Percentiles rank a stretch among this genome's conserved stretches.
These are phyloP conservation scores for Heliconius sara DNA, from an alignment of 2,888 invertebrate species.

Conservation along the genomic window DNA sequence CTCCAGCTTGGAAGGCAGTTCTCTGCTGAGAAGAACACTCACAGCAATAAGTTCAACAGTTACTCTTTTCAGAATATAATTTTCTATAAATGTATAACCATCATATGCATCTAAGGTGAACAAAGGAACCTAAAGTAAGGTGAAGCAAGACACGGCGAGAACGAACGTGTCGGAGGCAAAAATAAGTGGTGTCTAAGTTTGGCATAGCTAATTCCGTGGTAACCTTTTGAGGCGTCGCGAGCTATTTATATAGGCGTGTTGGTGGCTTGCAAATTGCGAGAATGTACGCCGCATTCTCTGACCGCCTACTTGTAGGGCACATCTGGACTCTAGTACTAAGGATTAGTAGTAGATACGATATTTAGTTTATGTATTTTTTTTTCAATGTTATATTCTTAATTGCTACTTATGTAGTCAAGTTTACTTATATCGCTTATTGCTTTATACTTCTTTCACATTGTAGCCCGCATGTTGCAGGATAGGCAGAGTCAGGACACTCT, in stretches of 20 bases:
- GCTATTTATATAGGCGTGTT: constrained; percentile 63
- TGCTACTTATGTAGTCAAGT: too few relatives aligned
- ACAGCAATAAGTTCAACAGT: too few relatives aligned
- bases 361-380: background rate
- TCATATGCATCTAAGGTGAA: too few relatives aligned
- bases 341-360: background rate
- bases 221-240: constrained; percentile 74
- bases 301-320: constrained; percentile 44
- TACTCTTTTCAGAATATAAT: too few relatives aligned
- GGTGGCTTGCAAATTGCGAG: constrained; percentile 51
- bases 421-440: background rate
- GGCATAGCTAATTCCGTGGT: constrained; percentile 73
- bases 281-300: constrained; percentile 59
- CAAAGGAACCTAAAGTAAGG: background rate
- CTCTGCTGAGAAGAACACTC: too few relatives aligned
- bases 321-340: constrained; percentile 41
- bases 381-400: too few relatives aligned
- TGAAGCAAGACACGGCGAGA: background rate
- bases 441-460: background rate
- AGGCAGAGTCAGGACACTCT: background rate
- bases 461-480: background rate
- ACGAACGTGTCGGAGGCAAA: constrained; percentile 56
- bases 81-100: too few relatives aligned
- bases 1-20: too few relatives aligned
- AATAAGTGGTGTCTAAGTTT: constrained; percentile 80